Conservation (phyloP, 2,888 invertebrate species). For the Catocala fraxini region DNA sequence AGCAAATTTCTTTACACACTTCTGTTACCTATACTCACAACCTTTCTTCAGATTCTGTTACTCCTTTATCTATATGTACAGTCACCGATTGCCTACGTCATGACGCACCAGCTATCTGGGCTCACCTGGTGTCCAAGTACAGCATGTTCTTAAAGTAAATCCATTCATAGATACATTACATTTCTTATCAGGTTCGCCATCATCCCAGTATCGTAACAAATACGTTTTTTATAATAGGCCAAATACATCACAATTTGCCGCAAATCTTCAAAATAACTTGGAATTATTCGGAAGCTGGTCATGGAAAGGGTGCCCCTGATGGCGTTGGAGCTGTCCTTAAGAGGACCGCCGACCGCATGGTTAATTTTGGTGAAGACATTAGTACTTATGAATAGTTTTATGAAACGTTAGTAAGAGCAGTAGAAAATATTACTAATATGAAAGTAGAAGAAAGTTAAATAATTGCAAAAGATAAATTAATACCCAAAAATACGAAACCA, state of each 20-base stretch:
- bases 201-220: conserved; percentile 35
- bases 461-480: conserved; percentile 12
- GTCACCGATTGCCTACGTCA: too few species aligned
- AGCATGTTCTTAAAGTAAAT: neutral
- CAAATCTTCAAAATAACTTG: conserved; percentile 14
- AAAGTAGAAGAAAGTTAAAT: conserved; percentile 11
- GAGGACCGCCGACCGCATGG: conserved; percentile 14
- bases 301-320: conserved; percentile 61
- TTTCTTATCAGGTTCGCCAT: conserved; percentile 33
- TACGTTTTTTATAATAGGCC: conserved; percentile 32
- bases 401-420: neutral
- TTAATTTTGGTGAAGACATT: conserved; percentile 16
- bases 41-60: too few species aligned
- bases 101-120: too few species aligned
- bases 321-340: conserved; percentile 55
- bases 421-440: conserved; percentile 19
- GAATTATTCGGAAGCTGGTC: conserved; percentile 51
- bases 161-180: conserved; percentile 17
- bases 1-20: too few species aligned
- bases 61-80: too few species aligned
- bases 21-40: too few species aligned
- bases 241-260: conserved; percentile 11
- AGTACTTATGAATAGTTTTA: conserved; percentile 8
- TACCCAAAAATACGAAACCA: conserved; percentile 29
- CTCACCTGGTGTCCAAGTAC: too few species aligned